phyloP scores from a whole-genome alignment of 2,113 vertebrate species.

The Periophthalmus modestus region DNA sequence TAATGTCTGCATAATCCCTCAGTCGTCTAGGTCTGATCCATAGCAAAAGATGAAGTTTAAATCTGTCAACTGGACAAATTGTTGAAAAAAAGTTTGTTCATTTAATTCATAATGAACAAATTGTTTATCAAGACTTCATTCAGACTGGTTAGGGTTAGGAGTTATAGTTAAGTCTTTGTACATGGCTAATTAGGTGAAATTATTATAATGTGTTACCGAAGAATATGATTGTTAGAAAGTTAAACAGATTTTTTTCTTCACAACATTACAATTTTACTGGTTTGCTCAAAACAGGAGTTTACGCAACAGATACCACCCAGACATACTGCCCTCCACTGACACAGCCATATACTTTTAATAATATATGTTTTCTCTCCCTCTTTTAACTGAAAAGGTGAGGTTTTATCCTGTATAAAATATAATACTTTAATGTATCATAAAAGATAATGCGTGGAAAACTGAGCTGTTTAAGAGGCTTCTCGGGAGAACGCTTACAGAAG shows the following conservation, averaged over 20 bases:
- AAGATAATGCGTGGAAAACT: constrained; percentile 62
- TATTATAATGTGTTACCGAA: neutral
- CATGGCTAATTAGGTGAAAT: too few relatives aligned
- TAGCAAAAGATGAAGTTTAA: too few relatives aligned
- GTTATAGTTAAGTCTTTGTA: too few relatives aligned
- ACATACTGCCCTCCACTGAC: neutral
- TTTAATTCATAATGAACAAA: too few relatives aligned
- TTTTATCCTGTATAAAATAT: constrained; percentile 45
- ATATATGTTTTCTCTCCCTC: neutral
- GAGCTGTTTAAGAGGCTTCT: constrained; percentile 61
- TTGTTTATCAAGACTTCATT: too few relatives aligned
- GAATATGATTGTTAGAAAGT: neutral
- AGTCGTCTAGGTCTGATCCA: too few relatives aligned
- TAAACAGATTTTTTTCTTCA: neutral
- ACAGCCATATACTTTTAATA: constrained; percentile 11
- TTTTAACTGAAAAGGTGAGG: constrained; percentile 31
- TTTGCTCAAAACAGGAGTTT: neutral
- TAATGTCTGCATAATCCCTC: too few relatives aligned
- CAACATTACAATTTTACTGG: neutral
- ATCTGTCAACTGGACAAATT: too few relatives aligned
- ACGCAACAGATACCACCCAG: neutral
- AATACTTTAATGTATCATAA: constrained; percentile 48
- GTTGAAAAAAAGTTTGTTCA: too few relatives aligned
- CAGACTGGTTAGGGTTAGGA: too few relatives aligned
- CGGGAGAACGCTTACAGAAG: constrained; percentile 69